Evolutionary conservation across 1,140 invertebrate genomes (phyloP).

Genomic region (Chymomyza costata): DNA sequence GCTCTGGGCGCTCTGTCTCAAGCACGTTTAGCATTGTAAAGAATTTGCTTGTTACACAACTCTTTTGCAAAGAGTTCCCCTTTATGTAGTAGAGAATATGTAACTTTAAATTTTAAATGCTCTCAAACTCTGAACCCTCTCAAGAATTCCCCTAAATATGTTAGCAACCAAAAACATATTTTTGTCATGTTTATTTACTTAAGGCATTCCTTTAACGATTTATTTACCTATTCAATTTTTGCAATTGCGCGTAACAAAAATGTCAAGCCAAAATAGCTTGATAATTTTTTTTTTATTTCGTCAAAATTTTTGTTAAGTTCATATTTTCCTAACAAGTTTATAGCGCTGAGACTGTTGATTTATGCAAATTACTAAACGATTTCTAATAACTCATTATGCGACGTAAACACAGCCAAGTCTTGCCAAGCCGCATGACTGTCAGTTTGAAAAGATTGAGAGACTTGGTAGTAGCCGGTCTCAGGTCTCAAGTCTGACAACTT

Average conservation of each 20-base stretch:
- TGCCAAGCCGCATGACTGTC: constrained; percentile 48
- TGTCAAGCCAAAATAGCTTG: constrained; percentile 17
- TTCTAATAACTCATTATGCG: constrained; percentile 74
- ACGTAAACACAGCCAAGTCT: constrained; percentile 54
- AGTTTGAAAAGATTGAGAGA: constrained; percentile 3
- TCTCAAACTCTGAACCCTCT: too few species aligned
- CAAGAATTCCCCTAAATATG: too few species aligned
- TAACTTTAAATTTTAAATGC: too few species aligned
- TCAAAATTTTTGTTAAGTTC: constrained; percentile 29
- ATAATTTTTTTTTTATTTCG: constrained; percentile 19
- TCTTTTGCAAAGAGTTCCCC: too few species aligned
- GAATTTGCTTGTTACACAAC: too few species aligned
- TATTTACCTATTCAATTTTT: constrained; percentile 19
- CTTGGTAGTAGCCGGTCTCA: not conserved
- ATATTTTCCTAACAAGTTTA: constrained; percentile 60
- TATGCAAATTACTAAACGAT: constrained; percentile 73
- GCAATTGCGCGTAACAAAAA: constrained; percentile 44
- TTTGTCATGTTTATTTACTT: constrained; percentile 41
- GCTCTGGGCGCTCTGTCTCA: too few species aligned
- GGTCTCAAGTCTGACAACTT: constrained; percentile 5
- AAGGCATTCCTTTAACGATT: constrained; percentile 36
- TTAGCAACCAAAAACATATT: constrained; percentile 26
- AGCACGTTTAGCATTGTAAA: too few species aligned
- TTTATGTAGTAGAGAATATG: too few species aligned
- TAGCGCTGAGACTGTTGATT: constrained; percentile 60